Base-by-base conservation (phyloP, 2,888 invertebrate species). In the Dyspetes luteomarginatus region DNA sequence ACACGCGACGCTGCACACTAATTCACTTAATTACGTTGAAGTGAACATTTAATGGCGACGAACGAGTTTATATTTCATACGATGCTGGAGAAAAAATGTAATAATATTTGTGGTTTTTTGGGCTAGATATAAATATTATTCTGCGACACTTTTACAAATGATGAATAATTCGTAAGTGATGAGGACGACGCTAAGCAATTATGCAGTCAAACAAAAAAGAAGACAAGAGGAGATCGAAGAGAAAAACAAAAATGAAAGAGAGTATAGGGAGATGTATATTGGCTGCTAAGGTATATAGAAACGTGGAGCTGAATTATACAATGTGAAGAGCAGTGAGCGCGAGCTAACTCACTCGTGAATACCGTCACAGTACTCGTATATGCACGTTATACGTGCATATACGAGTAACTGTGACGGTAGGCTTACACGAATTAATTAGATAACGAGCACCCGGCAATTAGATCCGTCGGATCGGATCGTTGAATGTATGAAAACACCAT, bases 381-480 rank as follows among this genome's bases (percentile, higher is more conserved):
- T 15, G 28, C 28, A 19, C n/a, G n/a, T n/a, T 30, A 45, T n/a
- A 30, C 12, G 48, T 28, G 28, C 12, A 19, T 9, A 12, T 28
- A 45, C 30, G 45, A 68, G 41, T 17, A 19, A 48, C 26, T 67
- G 28, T 24, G 28, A 43, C 43, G 68, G 69, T 68, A 68, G 69
- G 60, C 50, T 77, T 68, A 30, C 85, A 87, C 86, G 88, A 89
- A 89, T 90, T 90, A 89, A 90, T 89, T 89, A 88, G 89, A 90
- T 89, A 90, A 89, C 87, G 84, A 89, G 86, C 87, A 81, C 68
- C 82, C 86, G 84, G 82, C 90, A 90, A 89, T 89, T 90, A 88
- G 83, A 84, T 82, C 73, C 62, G 77, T 80, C 79, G 84, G 74
- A 60, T 77, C 75, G 74, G 19, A 48, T 72, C 83, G 81, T 22